Percentiles rank a stretch among this genome's conserved stretches.
These are phyloP conservation scores for Centropus unirufus DNA, from an alignment of 2,113 vertebrate species.

Conservation along the genomic window DNA sequence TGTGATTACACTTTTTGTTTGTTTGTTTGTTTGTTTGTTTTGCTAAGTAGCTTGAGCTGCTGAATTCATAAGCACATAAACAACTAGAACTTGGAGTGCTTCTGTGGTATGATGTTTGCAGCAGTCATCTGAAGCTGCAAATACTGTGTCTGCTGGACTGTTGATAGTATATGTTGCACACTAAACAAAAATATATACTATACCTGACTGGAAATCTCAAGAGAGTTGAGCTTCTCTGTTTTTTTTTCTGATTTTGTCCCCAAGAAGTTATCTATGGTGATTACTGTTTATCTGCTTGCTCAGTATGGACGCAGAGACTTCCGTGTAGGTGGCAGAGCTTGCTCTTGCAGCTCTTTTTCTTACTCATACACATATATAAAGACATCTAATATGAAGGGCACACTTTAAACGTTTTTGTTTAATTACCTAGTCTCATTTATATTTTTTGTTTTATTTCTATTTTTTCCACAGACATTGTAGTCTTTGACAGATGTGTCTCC, in stretches of 20 bases:
- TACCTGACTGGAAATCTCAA: neutral
- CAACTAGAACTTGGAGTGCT: neutral
- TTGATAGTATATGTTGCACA: neutral
- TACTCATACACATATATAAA: rapidly evolving
- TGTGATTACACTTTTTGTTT: neutral
- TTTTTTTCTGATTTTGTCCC: neutral
- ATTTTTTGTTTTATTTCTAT: neutral
- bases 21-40: neutral
- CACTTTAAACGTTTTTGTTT: neutral
- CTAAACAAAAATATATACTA: neutral
- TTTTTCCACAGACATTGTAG: neutral
- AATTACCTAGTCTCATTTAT: neutral
- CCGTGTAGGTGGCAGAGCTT: neutral
- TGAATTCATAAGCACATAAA: neutral
- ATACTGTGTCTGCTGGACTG: neutral
- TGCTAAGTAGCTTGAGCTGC: neutral
- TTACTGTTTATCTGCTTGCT: neutral
- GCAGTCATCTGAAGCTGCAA: neutral
- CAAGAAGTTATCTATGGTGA: neutral
- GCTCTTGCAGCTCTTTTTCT: neutral
- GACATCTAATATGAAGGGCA: rapidly evolving
- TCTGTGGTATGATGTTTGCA: neutral
- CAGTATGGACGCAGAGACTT: neutral
- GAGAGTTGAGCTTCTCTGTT: neutral
- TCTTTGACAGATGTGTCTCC: neutral